phyloP scores from a whole-genome alignment of 2,888 invertebrate species.

The Autographa pulchrina region DNA sequence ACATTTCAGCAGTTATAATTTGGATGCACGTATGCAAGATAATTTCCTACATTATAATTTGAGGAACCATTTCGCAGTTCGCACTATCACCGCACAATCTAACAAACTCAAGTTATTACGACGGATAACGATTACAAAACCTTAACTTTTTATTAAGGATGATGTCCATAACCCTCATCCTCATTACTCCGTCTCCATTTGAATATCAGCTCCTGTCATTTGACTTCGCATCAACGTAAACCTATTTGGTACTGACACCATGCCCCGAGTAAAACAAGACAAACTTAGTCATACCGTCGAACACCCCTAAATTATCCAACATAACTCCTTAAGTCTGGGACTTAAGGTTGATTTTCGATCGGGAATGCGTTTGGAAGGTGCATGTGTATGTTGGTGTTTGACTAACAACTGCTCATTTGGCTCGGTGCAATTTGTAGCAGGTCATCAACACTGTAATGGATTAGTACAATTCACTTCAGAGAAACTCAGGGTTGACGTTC shows the following conservation, averaged over 20 bases:
- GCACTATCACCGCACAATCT: no score
- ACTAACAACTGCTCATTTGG: slow-evolving; percentile 75
- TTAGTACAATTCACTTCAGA: slow-evolving; percentile 78
- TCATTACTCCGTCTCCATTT: slow-evolving; percentile 53
- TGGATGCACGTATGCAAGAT: no score
- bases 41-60: no score
- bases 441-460: slow-evolving; percentile 81
- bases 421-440: slow-evolving; percentile 76
- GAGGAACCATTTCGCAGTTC: no score
- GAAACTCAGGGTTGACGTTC: slow-evolving; percentile 68
- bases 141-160: slow-evolving; percentile 23
- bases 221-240: slow-evolving; percentile 62
- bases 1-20: no score
- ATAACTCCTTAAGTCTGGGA: rapidly evolving
- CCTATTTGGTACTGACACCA: slow-evolving; percentile 64
- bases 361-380: not conserved
- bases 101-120: not conserved
- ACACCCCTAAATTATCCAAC: slow-evolving; percentile 16
- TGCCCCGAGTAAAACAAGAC: slow-evolving; percentile 59
- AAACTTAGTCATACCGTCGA: slow-evolving; percentile 20
- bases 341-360: slow-evolving; percentile 31
- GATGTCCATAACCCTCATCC: slow-evolving; percentile 40
- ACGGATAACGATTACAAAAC: slow-evolving; percentile 16
- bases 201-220: slow-evolving; percentile 53
- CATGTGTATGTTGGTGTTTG: slow-evolving; percentile 50